These are phyloP conservation scores for Diglossa cyanea DNA, from an alignment of 2,797 vertebrate species.

Conservation along the genomic window DNA sequence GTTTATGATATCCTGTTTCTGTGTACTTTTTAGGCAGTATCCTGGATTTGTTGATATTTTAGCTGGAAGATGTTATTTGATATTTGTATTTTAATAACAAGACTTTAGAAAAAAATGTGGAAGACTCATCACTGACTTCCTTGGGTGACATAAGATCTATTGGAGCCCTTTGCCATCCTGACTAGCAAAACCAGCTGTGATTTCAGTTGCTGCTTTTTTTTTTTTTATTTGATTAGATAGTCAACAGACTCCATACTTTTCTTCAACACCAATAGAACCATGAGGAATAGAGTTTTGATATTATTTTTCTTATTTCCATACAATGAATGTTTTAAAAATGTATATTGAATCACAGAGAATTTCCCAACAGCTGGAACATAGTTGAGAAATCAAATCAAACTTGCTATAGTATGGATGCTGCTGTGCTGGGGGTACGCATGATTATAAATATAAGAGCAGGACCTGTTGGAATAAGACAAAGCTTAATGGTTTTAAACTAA, in stretches of 20 bases:
- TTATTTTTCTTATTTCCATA: not conserved
- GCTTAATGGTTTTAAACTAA: not conserved
- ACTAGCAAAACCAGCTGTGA: not conserved
- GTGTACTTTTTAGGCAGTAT: not conserved
- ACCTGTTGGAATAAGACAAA: not conserved
- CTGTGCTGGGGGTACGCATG: not conserved
- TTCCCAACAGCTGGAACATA: not conserved
- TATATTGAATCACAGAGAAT: not conserved
- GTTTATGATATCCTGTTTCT: not conserved
- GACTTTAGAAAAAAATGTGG: not conserved
- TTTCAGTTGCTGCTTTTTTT: not conserved
- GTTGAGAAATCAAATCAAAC: not conserved
- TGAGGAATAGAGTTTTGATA: not conserved
- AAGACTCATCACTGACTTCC: not conserved
- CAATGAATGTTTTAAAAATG: not conserved
- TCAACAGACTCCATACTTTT: not conserved
- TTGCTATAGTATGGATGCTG: not conserved
- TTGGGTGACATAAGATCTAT: not conserved
- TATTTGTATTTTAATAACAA: not conserved
- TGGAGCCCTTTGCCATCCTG: not conserved
- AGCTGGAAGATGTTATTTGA: not conserved
- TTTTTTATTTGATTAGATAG: not conserved
- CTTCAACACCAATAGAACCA: not conserved
- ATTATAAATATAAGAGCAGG: not conserved
- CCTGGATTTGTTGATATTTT: not conserved